Evolutionary conservation across 1,140 invertebrate genomes (phyloP).

Genomic region (Drosophila bipectinata): DNA sequence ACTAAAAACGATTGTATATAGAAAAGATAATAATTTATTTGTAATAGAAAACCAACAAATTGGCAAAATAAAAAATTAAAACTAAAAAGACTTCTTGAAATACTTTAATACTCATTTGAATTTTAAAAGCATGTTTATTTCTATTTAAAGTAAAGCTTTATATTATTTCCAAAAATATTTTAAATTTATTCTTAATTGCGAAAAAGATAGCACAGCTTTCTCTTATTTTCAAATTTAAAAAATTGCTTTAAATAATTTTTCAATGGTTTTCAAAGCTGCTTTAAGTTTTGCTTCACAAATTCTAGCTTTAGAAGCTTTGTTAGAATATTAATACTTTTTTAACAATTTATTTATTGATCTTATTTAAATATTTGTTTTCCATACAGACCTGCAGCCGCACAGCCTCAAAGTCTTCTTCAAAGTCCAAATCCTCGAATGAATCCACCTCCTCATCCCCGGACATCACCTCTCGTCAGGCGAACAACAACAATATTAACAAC

Average conservation of each 20-base stretch:
- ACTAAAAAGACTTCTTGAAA: not conserved
- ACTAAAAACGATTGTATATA: conserved; percentile 5
- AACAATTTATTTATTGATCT: not conserved
- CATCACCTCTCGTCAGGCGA: conserved; percentile 79
- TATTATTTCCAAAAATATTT: not conserved
- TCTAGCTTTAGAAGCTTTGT: not conserved
- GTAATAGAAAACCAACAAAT: not conserved
- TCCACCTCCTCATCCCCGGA: conserved; percentile 83
- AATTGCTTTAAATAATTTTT: not conserved
- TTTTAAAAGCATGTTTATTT: not conserved
- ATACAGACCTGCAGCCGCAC: conserved; percentile 77
- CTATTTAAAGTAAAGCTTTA: no score
- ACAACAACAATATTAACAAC: conserved; percentile 59
- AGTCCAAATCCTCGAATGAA: conserved; percentile 82
- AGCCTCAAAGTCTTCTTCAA: conserved; percentile 83
- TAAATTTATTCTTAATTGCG: not conserved
- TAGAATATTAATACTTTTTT: not conserved
- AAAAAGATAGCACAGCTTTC: not conserved
- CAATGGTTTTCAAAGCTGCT: conserved; percentile 3
- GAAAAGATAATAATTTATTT: not conserved
- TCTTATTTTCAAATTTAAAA: not conserved
- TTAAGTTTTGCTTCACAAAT: not conserved
- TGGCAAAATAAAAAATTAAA: conserved; percentile 2
- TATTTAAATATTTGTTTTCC: not conserved
- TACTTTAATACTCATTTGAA: not conserved